Evolutionary conservation across 2,113 vertebrate genomes (phyloP).

Genomic region (Myrmecophaga tridactyla): DNA sequence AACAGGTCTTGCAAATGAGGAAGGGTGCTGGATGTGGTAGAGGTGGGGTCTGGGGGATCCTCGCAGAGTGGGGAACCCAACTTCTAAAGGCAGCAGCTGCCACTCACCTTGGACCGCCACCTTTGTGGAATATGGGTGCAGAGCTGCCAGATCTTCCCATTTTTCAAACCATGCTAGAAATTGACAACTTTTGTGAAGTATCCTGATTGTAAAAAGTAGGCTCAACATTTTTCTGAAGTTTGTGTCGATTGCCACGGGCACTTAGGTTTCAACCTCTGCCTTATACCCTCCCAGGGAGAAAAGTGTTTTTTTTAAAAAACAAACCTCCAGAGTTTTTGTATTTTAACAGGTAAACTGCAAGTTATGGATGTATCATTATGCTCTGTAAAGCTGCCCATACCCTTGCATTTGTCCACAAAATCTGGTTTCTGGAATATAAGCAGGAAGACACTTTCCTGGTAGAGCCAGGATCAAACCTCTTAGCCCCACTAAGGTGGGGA

Average conservation of each 20-base stretch:
- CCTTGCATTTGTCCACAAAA: not conserved
- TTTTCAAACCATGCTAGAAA: too few species aligned
- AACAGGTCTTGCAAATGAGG: not conserved
- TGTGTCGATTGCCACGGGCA: not conserved
- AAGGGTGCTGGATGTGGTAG: not conserved
- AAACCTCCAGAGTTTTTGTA: not conserved
- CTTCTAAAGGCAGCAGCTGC: not conserved
- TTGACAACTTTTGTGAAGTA: not conserved
- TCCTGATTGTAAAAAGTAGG: not conserved
- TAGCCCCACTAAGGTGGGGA: not conserved
- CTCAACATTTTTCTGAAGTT: not conserved
- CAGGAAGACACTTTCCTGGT: not conserved
- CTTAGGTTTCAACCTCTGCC: not conserved
- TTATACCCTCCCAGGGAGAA: not conserved
- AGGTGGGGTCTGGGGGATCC: not conserved
- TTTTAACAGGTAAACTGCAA: not conserved
- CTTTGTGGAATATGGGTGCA: not conserved
- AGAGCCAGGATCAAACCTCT: not conserved
- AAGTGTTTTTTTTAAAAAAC: not conserved
- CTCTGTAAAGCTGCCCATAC: not conserved
- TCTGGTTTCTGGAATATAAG: not conserved
- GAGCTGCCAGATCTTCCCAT: not conserved
- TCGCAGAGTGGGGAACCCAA: too few species aligned
- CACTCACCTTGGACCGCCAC: not conserved
- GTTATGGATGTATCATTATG: not conserved